phyloP scores from a whole-genome alignment of 2,888 invertebrate genomes.

The Leuctra nigra region DNA sequence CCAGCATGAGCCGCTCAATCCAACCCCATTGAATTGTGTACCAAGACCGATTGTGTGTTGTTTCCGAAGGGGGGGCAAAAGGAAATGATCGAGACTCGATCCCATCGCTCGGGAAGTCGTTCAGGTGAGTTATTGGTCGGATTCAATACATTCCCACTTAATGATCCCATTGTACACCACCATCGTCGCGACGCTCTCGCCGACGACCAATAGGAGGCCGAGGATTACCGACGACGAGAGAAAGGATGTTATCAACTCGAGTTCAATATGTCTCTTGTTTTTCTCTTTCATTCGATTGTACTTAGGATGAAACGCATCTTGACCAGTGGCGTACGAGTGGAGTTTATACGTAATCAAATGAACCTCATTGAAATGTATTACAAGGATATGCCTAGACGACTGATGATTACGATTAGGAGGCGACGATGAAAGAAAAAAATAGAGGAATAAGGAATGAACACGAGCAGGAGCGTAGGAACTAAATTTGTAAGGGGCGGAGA shows the following conservation, averaged over 20 bases:
- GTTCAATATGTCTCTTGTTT: slow-evolving; percentile 24
- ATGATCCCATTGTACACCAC: slow-evolving; percentile 12
- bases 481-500: too few relatives aligned
- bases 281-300: slow-evolving; percentile 21
- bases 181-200: slow-evolving; percentile 7
- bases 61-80: not conserved
- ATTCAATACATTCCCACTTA: slow-evolving; percentile 9
- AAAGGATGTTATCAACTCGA: slow-evolving; percentile 10
- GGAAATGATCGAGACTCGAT: slow-evolving; percentile 14
- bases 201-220: not conserved
- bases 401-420: too few relatives aligned
- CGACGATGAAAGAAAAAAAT: too few relatives aligned
- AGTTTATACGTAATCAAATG: too few relatives aligned
- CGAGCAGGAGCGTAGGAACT: too few relatives aligned
- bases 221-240: not conserved
- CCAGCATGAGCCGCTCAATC: too few relatives aligned
- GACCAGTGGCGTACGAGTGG: too few relatives aligned
- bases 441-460: too few relatives aligned
- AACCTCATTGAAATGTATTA: too few relatives aligned
- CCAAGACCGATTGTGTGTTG: not conserved
- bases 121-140: slow-evolving; percentile 22
- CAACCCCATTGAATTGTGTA: too few relatives aligned
- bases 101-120: slow-evolving; percentile 17
- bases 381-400: too few relatives aligned
- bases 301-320: not conserved